These are phyloP conservation scores for Bombus superbus DNA, from an alignment of 1,140 invertebrate species.

Conservation along the genomic window DNA sequence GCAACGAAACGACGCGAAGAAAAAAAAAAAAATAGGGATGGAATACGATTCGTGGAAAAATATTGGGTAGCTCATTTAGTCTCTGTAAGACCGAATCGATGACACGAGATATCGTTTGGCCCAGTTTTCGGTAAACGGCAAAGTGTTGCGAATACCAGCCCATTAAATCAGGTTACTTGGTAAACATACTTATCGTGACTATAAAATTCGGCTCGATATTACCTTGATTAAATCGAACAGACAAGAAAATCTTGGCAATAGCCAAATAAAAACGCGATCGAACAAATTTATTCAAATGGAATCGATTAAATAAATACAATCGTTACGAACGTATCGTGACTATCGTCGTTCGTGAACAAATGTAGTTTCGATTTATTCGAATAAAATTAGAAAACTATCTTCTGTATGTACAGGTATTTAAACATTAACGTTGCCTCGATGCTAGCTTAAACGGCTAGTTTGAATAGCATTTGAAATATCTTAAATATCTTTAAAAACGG, in stretches of 20 bases:
- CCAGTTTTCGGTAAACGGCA: slow-evolving; percentile 70
- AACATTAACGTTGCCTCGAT: not conserved
- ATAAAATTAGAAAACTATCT: not conserved
- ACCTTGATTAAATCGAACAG: slow-evolving; percentile 26
- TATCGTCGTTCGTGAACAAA: not conserved
- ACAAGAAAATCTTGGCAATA: not conserved
- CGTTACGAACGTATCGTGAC: not conserved
- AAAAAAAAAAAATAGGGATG: not conserved
- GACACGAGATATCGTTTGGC: slow-evolving; percentile 66
- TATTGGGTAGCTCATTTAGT: slow-evolving; percentile 51
- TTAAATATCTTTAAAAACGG: not conserved
- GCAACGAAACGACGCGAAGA: not conserved
- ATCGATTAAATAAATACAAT: not conserved
- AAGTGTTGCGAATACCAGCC: slow-evolving; percentile 36
- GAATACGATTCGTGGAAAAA: slow-evolving; percentile 28
- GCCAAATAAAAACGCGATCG: slow-evolving; percentile 19
- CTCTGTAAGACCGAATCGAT: slow-evolving; percentile 63
- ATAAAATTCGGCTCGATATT: slow-evolving; percentile 31
- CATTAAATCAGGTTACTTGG: slow-evolving; percentile 43
- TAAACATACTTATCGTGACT: slow-evolving; percentile 38
- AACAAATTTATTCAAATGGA: slow-evolving; percentile 21
- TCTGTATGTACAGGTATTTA: not conserved
- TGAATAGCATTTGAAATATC: not conserved
- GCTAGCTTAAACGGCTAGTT: not conserved
- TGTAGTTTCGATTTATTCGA: not conserved